Base-by-base conservation (phyloP, 2,797 vertebrate species). In the Sebastes goodei region DNA sequence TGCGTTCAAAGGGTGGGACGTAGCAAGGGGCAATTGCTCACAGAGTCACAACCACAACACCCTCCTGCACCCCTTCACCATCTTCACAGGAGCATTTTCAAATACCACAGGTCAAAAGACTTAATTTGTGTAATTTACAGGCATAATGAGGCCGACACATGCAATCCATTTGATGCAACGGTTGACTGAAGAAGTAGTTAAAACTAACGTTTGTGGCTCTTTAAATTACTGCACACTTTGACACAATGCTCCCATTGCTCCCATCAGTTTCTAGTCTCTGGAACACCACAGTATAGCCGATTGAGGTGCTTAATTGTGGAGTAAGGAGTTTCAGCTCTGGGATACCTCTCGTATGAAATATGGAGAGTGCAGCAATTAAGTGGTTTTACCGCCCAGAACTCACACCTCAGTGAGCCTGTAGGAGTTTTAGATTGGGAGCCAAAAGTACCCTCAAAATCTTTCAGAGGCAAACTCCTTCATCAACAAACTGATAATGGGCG, bases 401-500 rank as follows among this genome's bases (percentile, higher is more conserved):
- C 68, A 86, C 74, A 88, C 88, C 82, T 81, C 74, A 42, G 67
- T 81, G 76, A 77, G 83, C 85, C 82, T 62, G 65, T 80, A 83
- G 56, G 85, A 86, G 82, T 86, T 92, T 84, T 23, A 76, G 68
- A 82, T 77, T 78, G 29, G 75, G 76, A 85, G 69, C 76, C 78
- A 82, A 83, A 94, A 92, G 88, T 38, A 86, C 79, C 81, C 82
- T 92, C 86, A 86, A 87, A 80, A 86, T 90, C 75, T 90, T 92
- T 90, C 72, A 78, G 64, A 89, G 84, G 79, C 79, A 81, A 83
- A 91, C 75, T 88, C 82, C 79, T 91, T 92, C 90, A 91, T 92
- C 89, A 93, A 87, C 86, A 84, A 74, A 84, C 87, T 85, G 87
- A 93, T 93, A 93, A 94, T 93, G 82, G 84, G 81, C 73, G 3